Percentiles rank a stretch among this genome's conserved stretches.
Evolutionary conservation across 2,797 vertebrate species (phyloP).

Genomic region (Oreonectes daqikongensis): DNA sequence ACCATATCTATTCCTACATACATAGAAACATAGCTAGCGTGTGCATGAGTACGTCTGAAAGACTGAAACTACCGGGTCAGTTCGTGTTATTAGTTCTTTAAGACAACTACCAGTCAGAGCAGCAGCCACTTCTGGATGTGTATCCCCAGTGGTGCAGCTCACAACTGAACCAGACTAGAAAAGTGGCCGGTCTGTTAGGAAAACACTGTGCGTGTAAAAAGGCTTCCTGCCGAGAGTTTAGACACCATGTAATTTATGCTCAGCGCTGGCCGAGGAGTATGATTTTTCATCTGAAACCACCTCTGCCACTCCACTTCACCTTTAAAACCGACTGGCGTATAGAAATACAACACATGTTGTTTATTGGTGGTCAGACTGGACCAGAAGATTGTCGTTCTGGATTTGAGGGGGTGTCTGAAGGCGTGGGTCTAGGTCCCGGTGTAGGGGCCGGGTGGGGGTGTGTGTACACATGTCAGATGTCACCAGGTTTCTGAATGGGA

Average conservation of each 20-base stretch:
- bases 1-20: too few relatives aligned
- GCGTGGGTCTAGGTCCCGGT: conserved; percentile 65
- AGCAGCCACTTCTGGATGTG: conserved; percentile 2
- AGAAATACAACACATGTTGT: conserved; percentile 12
- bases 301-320: conserved; percentile 29
- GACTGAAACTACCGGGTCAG: not conserved
- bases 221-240: conserved; percentile 45
- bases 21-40: too few relatives aligned
- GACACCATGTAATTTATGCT: conserved; percentile 42
- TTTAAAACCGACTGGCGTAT: not conserved
- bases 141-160: not conserved
- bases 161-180: not conserved
- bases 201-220: conserved; percentile 20
- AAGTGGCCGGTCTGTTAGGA: conserved; percentile 25
- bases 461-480: conserved; percentile 83
- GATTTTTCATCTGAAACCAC: conserved; percentile 26
- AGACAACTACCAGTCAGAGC: not conserved
- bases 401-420: conserved; percentile 24
- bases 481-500: conserved; percentile 79
- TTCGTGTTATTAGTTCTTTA: not conserved
- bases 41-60: not conserved
- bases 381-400: conserved; percentile 25
- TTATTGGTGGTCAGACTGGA: conserved; percentile 11
- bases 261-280: conserved; percentile 35
- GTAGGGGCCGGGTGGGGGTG: conserved; percentile 16